These are phyloP conservation scores for Eueremaeus valkanovi DNA, from an alignment of 2,888 invertebrate species.

Conservation along the genomic window DNA sequence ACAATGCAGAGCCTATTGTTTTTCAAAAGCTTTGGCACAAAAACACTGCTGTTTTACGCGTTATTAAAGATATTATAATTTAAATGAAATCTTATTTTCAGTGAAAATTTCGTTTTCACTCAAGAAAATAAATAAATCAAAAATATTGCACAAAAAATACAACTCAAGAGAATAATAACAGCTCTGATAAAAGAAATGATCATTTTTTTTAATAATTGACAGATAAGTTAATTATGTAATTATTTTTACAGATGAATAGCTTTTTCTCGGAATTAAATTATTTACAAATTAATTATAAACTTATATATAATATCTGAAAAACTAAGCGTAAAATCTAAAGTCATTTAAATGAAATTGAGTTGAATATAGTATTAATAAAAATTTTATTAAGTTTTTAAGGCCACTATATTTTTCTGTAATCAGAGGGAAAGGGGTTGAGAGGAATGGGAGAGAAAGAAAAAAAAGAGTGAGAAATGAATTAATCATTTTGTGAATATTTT, in stretches of 20 bases:
- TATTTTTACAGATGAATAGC: slow-evolving; percentile 23
- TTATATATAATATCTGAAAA: not conserved
- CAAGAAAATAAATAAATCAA: not conserved
- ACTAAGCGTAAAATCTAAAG: not conserved
- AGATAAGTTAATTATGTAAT: slow-evolving; percentile 3
- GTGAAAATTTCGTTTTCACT: not conserved
- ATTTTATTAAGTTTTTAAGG: slow-evolving; percentile 10
- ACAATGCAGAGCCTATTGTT: too few relatives aligned
- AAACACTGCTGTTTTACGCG: not conserved
- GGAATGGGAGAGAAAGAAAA: too few relatives aligned
- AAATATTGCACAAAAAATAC: too few relatives aligned
- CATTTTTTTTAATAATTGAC: not conserved
- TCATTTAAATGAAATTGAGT: not conserved
- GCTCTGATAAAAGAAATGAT: not conserved
- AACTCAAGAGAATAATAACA: not conserved
- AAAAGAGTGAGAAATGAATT: too few relatives aligned
- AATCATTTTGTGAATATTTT: not conserved
- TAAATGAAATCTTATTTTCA: slow-evolving; percentile 4
- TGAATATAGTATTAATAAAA: slow-evolving; percentile 16
- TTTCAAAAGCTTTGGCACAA: too few relatives aligned
- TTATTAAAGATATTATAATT: not conserved
- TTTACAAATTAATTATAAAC: not conserved
- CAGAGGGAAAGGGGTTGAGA: not conserved
- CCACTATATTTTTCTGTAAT: slow-evolving; percentile 9
- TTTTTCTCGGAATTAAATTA: not conserved